Evolutionary conservation across 2,797 vertebrate genomes (phyloP).

Genomic region (Phylloscopus collybita): DNA sequence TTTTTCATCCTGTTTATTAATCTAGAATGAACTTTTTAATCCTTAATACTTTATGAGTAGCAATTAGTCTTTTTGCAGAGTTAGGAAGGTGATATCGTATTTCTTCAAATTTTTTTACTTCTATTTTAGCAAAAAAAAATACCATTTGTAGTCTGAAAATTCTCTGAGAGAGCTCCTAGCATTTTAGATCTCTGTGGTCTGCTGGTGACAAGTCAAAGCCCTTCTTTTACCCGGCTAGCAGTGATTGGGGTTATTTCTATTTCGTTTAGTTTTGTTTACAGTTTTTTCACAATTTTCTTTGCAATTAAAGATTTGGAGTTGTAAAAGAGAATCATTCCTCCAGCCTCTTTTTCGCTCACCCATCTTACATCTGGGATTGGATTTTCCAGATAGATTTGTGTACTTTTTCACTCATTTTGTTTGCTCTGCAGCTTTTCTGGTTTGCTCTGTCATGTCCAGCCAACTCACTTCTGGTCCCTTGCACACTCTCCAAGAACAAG

Average conservation of each 20-base stretch:
- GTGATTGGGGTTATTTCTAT: background rate
- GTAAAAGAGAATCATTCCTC: background rate
- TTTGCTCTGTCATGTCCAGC: background rate
- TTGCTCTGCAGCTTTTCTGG: background rate
- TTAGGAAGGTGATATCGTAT: background rate
- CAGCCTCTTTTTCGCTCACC: background rate
- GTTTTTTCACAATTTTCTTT: background rate
- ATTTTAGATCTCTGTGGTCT: background rate
- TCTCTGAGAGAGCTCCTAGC: background rate
- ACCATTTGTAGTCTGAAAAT: background rate
- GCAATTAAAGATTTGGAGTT: background rate
- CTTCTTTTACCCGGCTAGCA: background rate
- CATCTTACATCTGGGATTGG: background rate
- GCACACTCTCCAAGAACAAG: background rate
- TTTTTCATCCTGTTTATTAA: constrained; percentile 49
- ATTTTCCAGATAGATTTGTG: background rate
- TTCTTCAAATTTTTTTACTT: background rate
- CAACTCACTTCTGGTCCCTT: background rate
- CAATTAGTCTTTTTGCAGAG: background rate
- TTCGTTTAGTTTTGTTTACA: background rate
- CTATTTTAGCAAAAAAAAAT: background rate
- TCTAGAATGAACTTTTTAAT: background rate
- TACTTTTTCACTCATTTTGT: background rate
- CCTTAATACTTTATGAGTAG: constrained; percentile 20
- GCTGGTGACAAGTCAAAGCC: background rate